Percentiles rank a stretch among this genome's conserved stretches.
phyloP scores from a whole-genome alignment of 2,888 invertebrate genomes.

The Perithous albicinctus region DNA sequence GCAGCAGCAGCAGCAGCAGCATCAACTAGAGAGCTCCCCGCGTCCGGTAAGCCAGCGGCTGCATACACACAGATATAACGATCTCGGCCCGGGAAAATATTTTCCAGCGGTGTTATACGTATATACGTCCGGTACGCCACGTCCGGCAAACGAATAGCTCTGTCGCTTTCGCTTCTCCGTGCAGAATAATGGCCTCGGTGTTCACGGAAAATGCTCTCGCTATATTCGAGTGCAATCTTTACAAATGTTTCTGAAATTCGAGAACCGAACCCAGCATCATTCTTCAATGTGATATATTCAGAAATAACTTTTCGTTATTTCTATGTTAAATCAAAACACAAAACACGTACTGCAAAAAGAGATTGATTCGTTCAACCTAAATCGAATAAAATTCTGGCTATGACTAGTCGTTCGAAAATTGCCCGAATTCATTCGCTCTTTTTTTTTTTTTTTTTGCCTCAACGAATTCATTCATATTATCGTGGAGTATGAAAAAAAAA shows the following conservation, averaged over 20 bases:
- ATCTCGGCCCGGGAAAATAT: slow-evolving; percentile 27
- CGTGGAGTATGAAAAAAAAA: too few species aligned
- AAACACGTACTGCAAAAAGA: too few species aligned
- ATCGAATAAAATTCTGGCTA: too few species aligned
- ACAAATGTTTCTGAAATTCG: neutral
- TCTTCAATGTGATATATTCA: neutral
- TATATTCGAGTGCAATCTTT: neutral
- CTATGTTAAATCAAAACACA: neutral
- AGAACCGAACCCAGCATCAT: neutral
- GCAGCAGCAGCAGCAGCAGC: neutral
- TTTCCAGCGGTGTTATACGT: slow-evolving; percentile 3
- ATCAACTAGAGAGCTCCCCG: too few species aligned
- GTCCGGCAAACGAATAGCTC: slow-evolving; percentile 38
- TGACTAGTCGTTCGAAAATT: too few species aligned
- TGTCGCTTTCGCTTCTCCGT: slow-evolving; percentile 24
- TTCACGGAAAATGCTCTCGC: slow-evolving; percentile 7
- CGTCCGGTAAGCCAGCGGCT: slow-evolving; percentile 2
- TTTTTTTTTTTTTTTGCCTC: too few species aligned
- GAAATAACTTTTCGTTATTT: neutral
- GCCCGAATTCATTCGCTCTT: too few species aligned
- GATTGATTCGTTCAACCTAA: too few species aligned
- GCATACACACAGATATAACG: slow-evolving; percentile 8
- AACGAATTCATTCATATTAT: too few species aligned
- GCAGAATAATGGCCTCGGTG: slow-evolving; percentile 25
- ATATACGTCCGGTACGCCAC: neutral